Evolutionary conservation across 2,888 invertebrate species (phyloP).

Genomic region (Pomacea canaliculata): DNA sequence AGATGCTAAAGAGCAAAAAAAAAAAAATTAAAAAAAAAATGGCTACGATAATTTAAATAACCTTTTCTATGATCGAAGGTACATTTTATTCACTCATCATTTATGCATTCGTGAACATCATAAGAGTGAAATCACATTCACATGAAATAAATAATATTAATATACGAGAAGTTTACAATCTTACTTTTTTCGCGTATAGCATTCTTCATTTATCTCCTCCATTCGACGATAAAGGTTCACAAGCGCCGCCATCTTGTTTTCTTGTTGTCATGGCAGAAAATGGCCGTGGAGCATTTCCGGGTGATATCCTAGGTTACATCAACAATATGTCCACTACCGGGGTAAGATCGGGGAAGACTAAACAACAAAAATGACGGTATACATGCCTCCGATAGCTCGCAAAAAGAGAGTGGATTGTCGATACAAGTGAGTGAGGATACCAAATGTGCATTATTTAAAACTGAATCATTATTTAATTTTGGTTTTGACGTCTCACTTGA

Average conservation of each 20-base stretch:
- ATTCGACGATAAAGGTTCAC: slow-evolving; percentile 57
- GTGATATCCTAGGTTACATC: slow-evolving; percentile 24
- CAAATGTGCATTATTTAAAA: no score
- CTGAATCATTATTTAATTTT: no score
- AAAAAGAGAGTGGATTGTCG: slow-evolving; percentile 60
- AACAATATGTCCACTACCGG: slow-evolving; percentile 32
- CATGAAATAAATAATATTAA: not conserved
- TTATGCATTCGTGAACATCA: no score
- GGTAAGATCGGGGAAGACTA: not conserved
- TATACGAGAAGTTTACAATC: slow-evolving; percentile 6
- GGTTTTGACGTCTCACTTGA: no score
- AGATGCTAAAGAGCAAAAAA: no score
- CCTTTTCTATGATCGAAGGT: no score
- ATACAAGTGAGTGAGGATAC: slow-evolving; percentile 52
- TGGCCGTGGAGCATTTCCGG: slow-evolving; percentile 26
- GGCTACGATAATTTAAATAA: no score
- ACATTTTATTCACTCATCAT: no score
- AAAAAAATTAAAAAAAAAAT: no score
- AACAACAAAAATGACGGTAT: slow-evolving; percentile 48
- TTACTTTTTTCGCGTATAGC: slow-evolving; percentile 59
- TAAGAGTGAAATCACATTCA: no score
- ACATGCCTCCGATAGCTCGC: slow-evolving; percentile 57
- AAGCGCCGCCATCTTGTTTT: slow-evolving; percentile 67
- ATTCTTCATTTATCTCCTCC: slow-evolving; percentile 53
- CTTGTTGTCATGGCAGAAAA: slow-evolving; percentile 45